These are phyloP conservation scores for Poecilus cupreus DNA, from an alignment of 2,888 invertebrate species.

Conservation along the genomic window DNA sequence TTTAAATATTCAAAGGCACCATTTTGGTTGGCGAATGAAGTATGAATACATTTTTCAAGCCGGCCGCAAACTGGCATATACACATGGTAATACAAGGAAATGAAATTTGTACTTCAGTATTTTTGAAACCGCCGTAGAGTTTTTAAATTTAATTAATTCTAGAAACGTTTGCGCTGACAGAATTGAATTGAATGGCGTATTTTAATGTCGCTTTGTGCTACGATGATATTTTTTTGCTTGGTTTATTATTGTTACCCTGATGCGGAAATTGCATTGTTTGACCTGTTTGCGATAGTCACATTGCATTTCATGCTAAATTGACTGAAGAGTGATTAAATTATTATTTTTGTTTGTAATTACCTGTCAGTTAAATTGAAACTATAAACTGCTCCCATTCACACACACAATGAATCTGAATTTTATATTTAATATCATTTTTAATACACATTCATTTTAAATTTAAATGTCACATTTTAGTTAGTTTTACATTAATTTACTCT, in stretches of 20 bases:
- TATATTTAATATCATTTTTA: no score
- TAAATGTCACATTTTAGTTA: not conserved
- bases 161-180: constrained; percentile 43
- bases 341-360: constrained; percentile 20
- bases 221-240: constrained; percentile 3
- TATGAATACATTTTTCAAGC: no score
- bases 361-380: not conserved
- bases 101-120: constrained; percentile 32
- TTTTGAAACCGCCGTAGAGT: constrained; percentile 27
- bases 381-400: not conserved
- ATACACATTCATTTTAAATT: not conserved
- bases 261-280: constrained; percentile 1
- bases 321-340: constrained; percentile 23
- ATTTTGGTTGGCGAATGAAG: no score
- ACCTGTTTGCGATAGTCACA: not conserved
- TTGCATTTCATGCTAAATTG: constrained; percentile 16
- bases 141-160: constrained; percentile 47
- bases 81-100: not conserved
- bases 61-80: not conserved
- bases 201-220: constrained; percentile 22
- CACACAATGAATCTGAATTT: not conserved
- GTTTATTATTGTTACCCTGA: constrained; percentile 32
- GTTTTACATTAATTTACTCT: not conserved
- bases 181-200: constrained; percentile 31
- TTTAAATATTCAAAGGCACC: no score